Conservation (phyloP, 2,797 vertebrate species). For the Liasis olivaceus region DNA sequence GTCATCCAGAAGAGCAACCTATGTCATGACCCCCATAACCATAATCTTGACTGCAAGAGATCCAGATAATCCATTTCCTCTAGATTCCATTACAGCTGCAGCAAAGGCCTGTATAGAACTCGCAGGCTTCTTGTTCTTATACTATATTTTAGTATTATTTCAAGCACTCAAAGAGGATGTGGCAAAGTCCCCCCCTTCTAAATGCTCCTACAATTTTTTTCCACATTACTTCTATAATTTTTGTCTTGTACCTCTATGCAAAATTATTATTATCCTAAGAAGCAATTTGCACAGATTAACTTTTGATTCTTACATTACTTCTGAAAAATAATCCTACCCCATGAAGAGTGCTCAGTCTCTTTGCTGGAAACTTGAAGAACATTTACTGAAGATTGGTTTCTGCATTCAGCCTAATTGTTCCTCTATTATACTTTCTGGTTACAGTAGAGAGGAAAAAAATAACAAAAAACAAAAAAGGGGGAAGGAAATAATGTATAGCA, state of each 20-base stretch:
- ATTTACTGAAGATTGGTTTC: conserved; percentile 18
- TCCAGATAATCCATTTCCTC: not conserved
- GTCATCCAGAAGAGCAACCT: not conserved
- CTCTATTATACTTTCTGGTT: conserved; percentile 17
- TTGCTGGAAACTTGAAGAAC: not conserved
- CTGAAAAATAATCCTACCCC: not conserved
- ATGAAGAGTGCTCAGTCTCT: not conserved
- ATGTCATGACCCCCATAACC: not conserved
- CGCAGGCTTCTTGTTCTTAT: not conserved
- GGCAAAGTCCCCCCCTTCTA: not conserved
- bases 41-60: not conserved
- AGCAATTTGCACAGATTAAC: not conserved
- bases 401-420: conserved; percentile 13
- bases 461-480: not conserved
- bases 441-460: not conserved
- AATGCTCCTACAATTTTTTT: not conserved
- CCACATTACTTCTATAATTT: not conserved
- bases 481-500: conserved; percentile 5
- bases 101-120: not conserved
- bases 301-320: conserved; percentile 5
- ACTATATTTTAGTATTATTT: not conserved
- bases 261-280: not conserved
- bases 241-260: not conserved
- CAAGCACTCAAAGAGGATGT: not conserved
- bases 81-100: not conserved